A percentile compares a stretch with the other conserved stretches of the same genome.
Conservation (phyloP, 2,113 vertebrate species). For the Ammospiza caudacuta region DNA sequence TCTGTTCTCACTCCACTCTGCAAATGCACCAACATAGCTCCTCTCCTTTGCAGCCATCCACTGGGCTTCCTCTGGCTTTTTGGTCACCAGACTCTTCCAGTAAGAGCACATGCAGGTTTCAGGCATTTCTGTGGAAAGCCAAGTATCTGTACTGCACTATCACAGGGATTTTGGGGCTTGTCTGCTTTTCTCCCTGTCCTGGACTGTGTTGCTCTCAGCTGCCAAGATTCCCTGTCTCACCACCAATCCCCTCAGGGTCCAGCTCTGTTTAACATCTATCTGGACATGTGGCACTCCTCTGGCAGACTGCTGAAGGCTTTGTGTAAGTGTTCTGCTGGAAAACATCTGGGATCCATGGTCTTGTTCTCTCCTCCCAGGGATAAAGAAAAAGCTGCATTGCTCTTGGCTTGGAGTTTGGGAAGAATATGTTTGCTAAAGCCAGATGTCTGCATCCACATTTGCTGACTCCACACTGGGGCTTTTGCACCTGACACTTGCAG, state of each 20-base stretch:
- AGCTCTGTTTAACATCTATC: neutral
- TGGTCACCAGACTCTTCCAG: neutral
- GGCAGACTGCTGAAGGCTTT: neutral
- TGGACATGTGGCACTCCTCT: neutral
- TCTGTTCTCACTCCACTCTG: rapidly evolving
- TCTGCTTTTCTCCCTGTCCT: neutral
- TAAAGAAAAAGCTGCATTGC: neutral
- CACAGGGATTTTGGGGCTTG: neutral
- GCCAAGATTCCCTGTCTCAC: neutral
- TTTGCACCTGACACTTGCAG: neutral
- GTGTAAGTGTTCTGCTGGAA: neutral
- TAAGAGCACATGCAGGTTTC: rapidly evolving
- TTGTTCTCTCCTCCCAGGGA: neutral
- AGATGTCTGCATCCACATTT: neutral
- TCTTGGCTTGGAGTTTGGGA: neutral
- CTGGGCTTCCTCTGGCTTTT: neutral
- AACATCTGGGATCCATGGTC: neutral
- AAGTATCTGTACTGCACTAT: neutral
- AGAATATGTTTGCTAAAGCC: neutral
- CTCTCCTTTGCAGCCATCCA: rapidly evolving
- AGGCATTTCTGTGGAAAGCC: rapidly evolving
- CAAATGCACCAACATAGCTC: neutral
- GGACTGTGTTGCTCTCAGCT: neutral
- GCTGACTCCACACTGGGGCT: neutral
- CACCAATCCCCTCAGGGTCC: neutral